These are phyloP conservation scores for Drosophila ananassae DNA, from an alignment of 1,140 invertebrate genomes.

Conservation along the genomic window DNA sequence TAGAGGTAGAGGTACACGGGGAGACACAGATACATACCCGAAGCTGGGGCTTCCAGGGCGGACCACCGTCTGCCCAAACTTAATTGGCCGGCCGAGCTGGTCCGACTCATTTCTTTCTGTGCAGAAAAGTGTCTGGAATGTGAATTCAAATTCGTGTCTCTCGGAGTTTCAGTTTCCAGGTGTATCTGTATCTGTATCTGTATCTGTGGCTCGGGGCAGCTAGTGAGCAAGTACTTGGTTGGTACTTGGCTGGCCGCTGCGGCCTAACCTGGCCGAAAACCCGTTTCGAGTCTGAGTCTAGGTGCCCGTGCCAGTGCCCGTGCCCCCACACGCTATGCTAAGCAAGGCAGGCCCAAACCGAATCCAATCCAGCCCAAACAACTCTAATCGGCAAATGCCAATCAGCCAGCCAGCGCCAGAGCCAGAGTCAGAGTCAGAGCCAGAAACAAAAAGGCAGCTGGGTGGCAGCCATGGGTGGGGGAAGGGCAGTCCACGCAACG, in stretches of 20 bases:
- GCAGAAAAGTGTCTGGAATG: conserved; percentile 66
- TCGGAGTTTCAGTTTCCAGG: conserved; percentile 14
- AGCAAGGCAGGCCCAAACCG: conserved; percentile 11
- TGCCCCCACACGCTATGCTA: conserved; percentile 54
- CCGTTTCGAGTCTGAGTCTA: conserved; percentile 42
- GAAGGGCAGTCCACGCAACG: too few relatives aligned
- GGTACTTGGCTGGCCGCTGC: conserved; percentile 33
- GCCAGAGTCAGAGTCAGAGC: too few relatives aligned
- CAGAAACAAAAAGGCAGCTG: neutral
- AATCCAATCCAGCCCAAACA: conserved; percentile 51
- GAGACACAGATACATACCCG: conserved; percentile 22
- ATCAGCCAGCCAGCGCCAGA: conserved; percentile 21
- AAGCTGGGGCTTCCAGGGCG: conserved; percentile 1
- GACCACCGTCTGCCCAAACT: neutral
- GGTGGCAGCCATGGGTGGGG: too few relatives aligned
- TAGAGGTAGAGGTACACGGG: conserved; percentile 9
- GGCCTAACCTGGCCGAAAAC: conserved; percentile 24
- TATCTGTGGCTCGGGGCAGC: neutral
- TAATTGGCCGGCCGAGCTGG: neutral
- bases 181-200: conserved; percentile 16
- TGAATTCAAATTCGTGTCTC: conserved; percentile 70
- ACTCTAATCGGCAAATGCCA: conserved; percentile 63
- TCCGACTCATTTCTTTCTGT: neutral
- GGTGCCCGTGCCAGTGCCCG: conserved; percentile 10
- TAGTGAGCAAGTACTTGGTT: conserved; percentile 32